Evolutionary conservation across 2,797 vertebrate species (phyloP), one percentile per base, ranked within the genome.

Genomic region (Crocodylus rhombifer): DNA sequence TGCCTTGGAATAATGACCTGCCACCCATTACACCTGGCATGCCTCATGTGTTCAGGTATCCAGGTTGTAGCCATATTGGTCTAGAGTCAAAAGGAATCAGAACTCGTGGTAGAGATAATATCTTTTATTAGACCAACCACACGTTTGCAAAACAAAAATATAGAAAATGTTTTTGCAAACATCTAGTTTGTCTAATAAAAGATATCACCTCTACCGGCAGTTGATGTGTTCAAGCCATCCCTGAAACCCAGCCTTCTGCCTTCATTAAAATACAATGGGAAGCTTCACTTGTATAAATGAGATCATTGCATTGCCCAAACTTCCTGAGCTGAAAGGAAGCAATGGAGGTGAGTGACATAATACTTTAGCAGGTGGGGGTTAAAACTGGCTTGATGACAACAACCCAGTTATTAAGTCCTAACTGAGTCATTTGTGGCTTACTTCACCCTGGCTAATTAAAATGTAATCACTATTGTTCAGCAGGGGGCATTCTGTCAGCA

Each of bases 381-480:
- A 92, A 95, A 82, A 89, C 76, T 79, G 77, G 42, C 90, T 4
- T 56, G 88, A 96, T 92, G 92, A 87, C 15, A 77, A 85, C 93
- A 56, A 92, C 63, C 7, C 88, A 67, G 87, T 96, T 97, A 96
- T 95, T 91, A 97, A 95, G 88, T 91, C 83, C 92, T 95, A 95
- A 95, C 85, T 93, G 91, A 96, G 94, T 96, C 96, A 98, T 97
- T 95, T 96, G 93, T 94, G 89, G 81, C 57, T 95, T 96, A 90
- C 94, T 95, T 94, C 77, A 80, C 88, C 87, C 92, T 14, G 74
- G 93, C 87, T 97, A 97, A 98, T 98, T 98, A 98, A 98, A 98
- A 97, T 33, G 96, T 97, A 97, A 98, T 97, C 93, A 93, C 82
- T 92, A 95, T 93, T 97, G 92, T 95, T 95, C 90, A 95, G 95